These are phyloP conservation scores for Eubucco bourcierii DNA, from an alignment of 2,113 vertebrate species.

Conservation along the genomic window DNA sequence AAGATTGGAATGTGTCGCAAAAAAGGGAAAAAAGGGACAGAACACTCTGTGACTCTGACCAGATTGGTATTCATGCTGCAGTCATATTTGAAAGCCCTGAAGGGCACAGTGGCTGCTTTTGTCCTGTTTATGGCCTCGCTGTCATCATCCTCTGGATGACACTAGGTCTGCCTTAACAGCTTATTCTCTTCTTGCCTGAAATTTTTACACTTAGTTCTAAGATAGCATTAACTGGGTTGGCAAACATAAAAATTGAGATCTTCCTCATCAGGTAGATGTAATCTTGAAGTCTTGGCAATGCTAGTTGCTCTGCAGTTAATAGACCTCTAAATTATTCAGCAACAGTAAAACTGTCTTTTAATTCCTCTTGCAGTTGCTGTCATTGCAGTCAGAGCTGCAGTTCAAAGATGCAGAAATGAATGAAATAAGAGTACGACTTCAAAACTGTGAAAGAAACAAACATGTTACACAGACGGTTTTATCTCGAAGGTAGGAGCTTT, in stretches of 20 bases:
- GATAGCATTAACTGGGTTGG: neutral
- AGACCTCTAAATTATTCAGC: neutral
- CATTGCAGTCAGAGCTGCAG: conserved; percentile 89
- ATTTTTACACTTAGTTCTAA: neutral
- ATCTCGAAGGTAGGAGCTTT: conserved; percentile 75
- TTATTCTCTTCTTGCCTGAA: neutral
- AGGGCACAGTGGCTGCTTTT: conserved; percentile 1
- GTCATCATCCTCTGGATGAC: neutral
- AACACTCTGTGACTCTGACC: neutral
- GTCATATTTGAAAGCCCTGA: neutral
- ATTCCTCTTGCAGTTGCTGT: conserved; percentile 83
- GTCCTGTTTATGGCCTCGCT: neutral
- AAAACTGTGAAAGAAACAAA: conserved; percentile 79
- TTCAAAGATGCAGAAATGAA: conserved; percentile 98
- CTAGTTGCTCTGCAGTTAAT: neutral
- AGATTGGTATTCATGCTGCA: neutral
- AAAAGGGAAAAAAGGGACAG: neutral
- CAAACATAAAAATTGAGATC: neutral
- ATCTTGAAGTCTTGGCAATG: neutral
- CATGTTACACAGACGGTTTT: conserved; percentile 36
- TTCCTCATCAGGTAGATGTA: neutral
- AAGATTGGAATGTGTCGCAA: neutral
- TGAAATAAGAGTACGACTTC: conserved; percentile 86
- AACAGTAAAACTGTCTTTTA: neutral
- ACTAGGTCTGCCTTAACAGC: neutral